phyloP scores from a whole-genome alignment of 2,113 vertebrate genomes.

The Monarcha castaneiventris region DNA sequence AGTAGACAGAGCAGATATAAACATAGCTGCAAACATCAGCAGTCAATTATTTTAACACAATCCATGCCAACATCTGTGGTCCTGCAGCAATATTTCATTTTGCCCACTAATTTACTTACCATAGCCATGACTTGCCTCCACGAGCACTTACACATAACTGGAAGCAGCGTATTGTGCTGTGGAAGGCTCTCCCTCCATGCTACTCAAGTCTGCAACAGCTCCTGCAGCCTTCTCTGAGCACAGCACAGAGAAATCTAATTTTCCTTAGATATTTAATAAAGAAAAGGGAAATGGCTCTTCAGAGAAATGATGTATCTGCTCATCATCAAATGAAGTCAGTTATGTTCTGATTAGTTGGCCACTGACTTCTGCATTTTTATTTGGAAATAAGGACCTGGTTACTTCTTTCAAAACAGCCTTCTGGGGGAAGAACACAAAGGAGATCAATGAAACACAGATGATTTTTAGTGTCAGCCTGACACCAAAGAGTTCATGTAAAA shows the following conservation, averaged over 20 bases:
- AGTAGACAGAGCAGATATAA: not conserved
- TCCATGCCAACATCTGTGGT: not conserved
- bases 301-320: not conserved
- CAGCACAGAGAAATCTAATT: not conserved
- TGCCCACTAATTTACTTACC: not conserved
- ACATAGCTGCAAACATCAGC: not conserved
- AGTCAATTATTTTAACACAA: not conserved
- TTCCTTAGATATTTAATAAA: not conserved
- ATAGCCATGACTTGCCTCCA: not conserved
- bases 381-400: not conserved
- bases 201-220: not conserved
- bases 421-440: not conserved
- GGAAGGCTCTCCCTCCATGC: not conserved
- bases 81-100: not conserved
- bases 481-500: not conserved
- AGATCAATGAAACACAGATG: not conserved
- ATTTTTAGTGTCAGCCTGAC: not conserved
- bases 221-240: not conserved
- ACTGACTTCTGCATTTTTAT: not conserved
- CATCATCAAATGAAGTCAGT: not conserved
- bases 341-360: not conserved
- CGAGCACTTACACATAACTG: not conserved
- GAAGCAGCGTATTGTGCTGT: not conserved
- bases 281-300: not conserved
- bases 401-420: not conserved